These are phyloP conservation scores for Dexiosoma caninum DNA, from an alignment of 2,888 invertebrate genomes.

Conservation along the genomic window DNA sequence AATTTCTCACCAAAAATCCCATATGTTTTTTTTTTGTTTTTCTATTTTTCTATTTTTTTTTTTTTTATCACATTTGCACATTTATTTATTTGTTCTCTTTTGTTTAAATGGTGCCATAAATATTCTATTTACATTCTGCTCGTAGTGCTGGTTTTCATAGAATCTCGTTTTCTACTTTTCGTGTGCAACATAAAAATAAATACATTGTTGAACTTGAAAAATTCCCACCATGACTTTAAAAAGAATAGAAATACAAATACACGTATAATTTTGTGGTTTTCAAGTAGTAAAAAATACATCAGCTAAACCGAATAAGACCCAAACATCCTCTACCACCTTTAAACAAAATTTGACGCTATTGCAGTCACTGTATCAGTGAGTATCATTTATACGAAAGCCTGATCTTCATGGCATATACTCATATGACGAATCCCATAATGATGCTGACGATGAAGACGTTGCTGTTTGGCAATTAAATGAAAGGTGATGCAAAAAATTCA, in stretches of 20 bases:
- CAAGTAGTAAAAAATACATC: not conserved
- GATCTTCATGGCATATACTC: conserved; percentile 34
- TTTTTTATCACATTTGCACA: not conserved
- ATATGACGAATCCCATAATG: conserved; percentile 10
- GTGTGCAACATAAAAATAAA: conserved; percentile 15
- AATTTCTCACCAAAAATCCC: no score
- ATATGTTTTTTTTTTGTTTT: no score
- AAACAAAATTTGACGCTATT: not conserved
- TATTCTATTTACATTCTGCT: conserved; percentile 10
- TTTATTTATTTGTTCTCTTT: not conserved
- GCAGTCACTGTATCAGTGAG: not conserved
- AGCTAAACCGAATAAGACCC: not conserved
- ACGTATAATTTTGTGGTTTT: conserved; percentile 25
- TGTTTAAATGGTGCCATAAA: conserved; percentile 6
- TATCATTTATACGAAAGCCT: not conserved
- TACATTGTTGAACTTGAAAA: conserved; percentile 57
- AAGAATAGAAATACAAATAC: not conserved
- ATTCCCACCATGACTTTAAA: conserved; percentile 52
- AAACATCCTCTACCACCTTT: not conserved
- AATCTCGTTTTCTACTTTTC: not conserved
- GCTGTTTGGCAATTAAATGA: not conserved
- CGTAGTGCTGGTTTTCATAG: not conserved
- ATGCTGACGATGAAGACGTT: conserved; percentile 13
- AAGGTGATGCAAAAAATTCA: conserved; percentile 42
- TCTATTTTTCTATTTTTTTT: not conserved